Conservation (phyloP, 2,113 vertebrate genomes). For the Coracopsis vasa region DNA sequence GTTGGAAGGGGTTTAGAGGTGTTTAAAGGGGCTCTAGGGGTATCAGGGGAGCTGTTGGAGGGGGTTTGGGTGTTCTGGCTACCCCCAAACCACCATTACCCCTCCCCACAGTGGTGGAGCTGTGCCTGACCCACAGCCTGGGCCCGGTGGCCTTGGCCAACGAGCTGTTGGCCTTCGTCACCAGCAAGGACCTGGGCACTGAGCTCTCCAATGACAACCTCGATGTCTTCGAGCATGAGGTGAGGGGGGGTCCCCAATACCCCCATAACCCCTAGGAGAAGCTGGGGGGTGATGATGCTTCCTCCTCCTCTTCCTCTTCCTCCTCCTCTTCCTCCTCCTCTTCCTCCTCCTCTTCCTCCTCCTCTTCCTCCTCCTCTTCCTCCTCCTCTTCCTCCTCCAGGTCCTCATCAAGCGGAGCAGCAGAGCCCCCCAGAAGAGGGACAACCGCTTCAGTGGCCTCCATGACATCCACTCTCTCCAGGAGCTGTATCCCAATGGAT, state of each 20-base stretch:
- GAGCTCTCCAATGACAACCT: conserved; percentile 71
- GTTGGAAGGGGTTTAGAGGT: too few species aligned
- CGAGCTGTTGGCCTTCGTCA: conserved; percentile 86
- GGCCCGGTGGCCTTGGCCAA: conserved; percentile 69
- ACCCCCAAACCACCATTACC: not conserved
- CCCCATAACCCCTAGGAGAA: fast-evolving
- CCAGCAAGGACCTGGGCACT: conserved; percentile 13
- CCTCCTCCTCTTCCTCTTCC: not conserved
- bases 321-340: not conserved
- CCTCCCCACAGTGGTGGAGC: conserved; percentile 81
- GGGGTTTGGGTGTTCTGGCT: not conserved
- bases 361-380: fast-evolving
- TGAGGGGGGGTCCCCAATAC: fast-evolving
- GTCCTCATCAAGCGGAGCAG: not conserved
- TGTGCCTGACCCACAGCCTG: conserved; percentile 78
- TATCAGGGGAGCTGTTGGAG: not conserved
- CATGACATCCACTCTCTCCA: conserved; percentile 79
- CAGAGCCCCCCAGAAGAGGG: conserved; percentile 61
- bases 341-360: not conserved
- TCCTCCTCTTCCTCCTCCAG: not conserved
- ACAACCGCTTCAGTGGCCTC: conserved; percentile 50
- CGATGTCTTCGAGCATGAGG: conserved; percentile 68
- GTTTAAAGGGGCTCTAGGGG: too few species aligned
- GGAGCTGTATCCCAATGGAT: conserved; percentile 81
- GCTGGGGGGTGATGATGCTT: fast-evolving